These are phyloP conservation scores for Heteromormyrus szaboi DNA, from an alignment of 2,797 vertebrate species.

Conservation along the genomic window DNA sequence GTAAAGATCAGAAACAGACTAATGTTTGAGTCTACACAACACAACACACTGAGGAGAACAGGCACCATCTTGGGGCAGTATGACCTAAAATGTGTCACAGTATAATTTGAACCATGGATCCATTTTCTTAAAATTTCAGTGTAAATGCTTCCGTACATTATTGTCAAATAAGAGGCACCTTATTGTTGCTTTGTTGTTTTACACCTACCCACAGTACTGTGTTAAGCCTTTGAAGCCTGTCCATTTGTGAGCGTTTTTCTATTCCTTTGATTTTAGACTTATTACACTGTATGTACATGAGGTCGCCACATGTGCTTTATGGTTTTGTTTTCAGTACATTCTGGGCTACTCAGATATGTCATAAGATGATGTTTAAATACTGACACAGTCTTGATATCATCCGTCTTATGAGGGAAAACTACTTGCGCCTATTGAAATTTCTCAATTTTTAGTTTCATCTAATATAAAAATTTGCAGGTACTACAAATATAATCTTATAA, in stretches of 20 bases:
- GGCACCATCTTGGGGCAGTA: not conserved
- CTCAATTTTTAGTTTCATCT: too few species aligned
- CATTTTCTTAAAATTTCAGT: not conserved
- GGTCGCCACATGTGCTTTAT: too few species aligned
- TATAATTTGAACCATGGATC: not conserved
- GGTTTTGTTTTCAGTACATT: not conserved
- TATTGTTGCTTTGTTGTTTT: not conserved
- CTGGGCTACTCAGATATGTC: not conserved
- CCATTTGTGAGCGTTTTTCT: not conserved
- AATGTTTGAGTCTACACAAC: not conserved
- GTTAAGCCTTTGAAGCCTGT: not conserved
- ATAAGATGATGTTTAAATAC: not conserved
- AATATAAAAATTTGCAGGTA: not conserved
- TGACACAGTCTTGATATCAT: not conserved
- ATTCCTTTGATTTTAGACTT: not conserved
- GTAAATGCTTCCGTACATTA: not conserved
- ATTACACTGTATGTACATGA: not conserved
- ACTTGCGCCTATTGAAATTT: too few species aligned
- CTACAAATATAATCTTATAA: not conserved
- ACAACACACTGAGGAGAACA: not conserved
- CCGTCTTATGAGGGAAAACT: not conserved
- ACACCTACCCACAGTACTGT: not conserved
- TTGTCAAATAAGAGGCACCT: not conserved
- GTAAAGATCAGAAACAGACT: not conserved
- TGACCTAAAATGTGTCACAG: not conserved